Conservation (phyloP, 2,113 vertebrate genomes). For the Triplophysa siluroides region DNA sequence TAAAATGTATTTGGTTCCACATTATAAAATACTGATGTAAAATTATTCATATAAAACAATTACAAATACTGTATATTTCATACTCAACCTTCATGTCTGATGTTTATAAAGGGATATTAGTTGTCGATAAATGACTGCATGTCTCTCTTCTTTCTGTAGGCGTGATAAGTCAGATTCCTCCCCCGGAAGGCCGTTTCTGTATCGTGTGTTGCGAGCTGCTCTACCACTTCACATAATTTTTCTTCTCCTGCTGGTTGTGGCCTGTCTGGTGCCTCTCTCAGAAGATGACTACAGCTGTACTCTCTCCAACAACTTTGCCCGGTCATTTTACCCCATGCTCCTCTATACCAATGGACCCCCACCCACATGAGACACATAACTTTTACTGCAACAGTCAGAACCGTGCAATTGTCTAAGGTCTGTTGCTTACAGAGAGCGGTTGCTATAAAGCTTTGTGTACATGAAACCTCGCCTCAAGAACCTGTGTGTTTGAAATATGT, state of each 20-base stretch:
- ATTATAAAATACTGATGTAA: too few species aligned
- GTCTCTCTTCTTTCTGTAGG: slow-evolving; percentile 32
- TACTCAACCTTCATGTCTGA: too few species aligned
- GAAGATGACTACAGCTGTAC: slow-evolving; percentile 85
- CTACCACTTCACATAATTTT: slow-evolving; percentile 86
- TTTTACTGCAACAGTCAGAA: neutral
- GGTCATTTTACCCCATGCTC: slow-evolving; percentile 85
- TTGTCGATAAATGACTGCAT: neutral
- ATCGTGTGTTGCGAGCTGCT: slow-evolving; percentile 79
- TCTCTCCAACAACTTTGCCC: slow-evolving; percentile 83
- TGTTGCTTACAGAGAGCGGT: neutral
- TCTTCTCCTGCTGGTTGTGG: slow-evolving; percentile 81
- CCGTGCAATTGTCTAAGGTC: neutral
- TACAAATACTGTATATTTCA: too few species aligned
- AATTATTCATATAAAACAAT: too few species aligned
- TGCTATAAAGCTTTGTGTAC: neutral
- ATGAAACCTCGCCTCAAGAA: neutral
- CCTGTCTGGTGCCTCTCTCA: slow-evolving; percentile 78
- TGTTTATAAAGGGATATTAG: neutral
- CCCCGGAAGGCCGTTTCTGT: slow-evolving; percentile 73
- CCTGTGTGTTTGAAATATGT: too few species aligned
- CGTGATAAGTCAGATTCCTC: slow-evolving; percentile 50
- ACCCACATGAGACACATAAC: slow-evolving; percentile 66
- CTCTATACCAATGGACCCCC: slow-evolving; percentile 84
- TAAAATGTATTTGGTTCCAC: too few species aligned